These are phyloP conservation scores for Lampropteryx suffumata DNA, from an alignment of 2,888 invertebrate species.

Conservation along the genomic window DNA sequence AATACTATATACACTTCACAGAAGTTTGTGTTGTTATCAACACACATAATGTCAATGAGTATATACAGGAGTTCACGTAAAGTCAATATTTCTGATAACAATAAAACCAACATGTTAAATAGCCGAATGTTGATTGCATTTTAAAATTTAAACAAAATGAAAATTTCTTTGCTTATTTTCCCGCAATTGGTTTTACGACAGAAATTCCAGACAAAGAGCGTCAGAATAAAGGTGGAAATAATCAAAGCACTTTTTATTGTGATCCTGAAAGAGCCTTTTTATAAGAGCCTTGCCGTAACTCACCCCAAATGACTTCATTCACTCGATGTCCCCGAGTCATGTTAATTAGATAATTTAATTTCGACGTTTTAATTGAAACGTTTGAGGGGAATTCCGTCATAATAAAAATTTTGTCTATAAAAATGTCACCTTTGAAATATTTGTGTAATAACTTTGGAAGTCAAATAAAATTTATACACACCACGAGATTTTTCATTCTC, in stretches of 20 bases:
- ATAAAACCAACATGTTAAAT: no score
- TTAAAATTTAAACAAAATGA: background rate
- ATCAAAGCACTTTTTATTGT: constrained; percentile 46
- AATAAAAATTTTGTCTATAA: constrained; percentile 31
- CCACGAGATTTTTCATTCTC: no score
- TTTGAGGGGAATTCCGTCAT: constrained; percentile 43
- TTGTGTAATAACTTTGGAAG: constrained; percentile 2
- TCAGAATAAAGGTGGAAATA: constrained; percentile 39
- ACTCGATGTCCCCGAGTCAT: constrained; percentile 54
- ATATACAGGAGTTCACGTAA: no score
- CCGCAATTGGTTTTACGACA: constrained; percentile 15
- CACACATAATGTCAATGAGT: no score
- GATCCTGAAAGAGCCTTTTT: constrained; percentile 46
- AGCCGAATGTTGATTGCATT: no score
- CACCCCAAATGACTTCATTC: constrained; percentile 57
- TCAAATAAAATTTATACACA: background rate
- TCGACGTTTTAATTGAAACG: constrained; percentile 52
- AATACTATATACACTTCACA: no score
- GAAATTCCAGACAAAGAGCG: constrained; percentile 22
- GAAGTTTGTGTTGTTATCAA: no score
- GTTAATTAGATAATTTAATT: constrained; percentile 66
- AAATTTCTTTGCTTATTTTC: background rate
- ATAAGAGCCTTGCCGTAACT: constrained; percentile 54
- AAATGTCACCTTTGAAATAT: constrained; percentile 9
- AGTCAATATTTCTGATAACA: no score